Conservation (phyloP, 2,113 vertebrate species). For the Oxyruncus cristatus region DNA sequence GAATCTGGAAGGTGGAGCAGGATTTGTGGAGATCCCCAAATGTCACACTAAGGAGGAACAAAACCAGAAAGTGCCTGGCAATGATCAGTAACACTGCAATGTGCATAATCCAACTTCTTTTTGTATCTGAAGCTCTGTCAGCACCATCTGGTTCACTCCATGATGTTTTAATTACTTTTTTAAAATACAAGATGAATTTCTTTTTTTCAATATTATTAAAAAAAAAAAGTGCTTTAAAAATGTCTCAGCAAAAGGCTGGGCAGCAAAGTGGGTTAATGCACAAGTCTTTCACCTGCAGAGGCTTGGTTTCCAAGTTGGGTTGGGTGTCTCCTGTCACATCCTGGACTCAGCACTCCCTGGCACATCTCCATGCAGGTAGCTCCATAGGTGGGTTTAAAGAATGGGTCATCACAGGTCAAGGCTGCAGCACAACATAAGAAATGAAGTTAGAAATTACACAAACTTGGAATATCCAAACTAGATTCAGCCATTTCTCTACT, state of each 20-base stretch:
- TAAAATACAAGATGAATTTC: neutral
- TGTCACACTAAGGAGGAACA: neutral
- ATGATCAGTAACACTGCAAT: neutral
- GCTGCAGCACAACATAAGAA: neutral
- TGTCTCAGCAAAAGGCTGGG: neutral
- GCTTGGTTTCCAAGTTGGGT: neutral
- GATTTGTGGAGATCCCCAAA: neutral
- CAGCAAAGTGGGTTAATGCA: constrained; percentile 7
- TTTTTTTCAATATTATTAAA: neutral
- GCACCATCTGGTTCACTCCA: neutral
- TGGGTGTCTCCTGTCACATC: neutral
- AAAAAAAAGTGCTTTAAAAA: neutral
- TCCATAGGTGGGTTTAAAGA: neutral
- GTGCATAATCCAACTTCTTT: neutral
- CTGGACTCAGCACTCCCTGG: neutral
- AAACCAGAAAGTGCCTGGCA: neutral
- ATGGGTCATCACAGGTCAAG: neutral
- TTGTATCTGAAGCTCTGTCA: neutral
- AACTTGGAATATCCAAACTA: neutral
- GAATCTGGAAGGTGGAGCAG: neutral
- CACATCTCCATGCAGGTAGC: neutral
- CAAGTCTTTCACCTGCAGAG: neutral
- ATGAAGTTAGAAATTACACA: neutral
- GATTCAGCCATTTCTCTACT: neutral
- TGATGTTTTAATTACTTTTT: neutral